Base-by-base conservation (phyloP, 2,888 invertebrate species). In the Suillia variegata region DNA sequence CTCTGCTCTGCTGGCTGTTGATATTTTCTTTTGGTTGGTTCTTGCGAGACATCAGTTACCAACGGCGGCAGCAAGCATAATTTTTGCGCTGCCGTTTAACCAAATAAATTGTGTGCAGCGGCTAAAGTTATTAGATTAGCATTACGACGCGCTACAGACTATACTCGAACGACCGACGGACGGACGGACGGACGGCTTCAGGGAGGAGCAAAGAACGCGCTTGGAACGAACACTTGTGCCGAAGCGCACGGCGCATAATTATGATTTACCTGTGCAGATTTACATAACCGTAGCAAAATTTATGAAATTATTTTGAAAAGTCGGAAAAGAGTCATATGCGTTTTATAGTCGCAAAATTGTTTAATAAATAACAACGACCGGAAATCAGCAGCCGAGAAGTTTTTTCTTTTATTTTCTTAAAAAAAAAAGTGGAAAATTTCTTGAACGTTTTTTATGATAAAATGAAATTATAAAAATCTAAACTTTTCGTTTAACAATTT, bases 41-140 rank as follows among this genome's bases (percentile, higher is more conserved):
- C n/a, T n/a, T 67, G 70, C 62, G n/a, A 45, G 45, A 45, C 45
- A 45, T 45, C 45, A 17, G 45, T 45, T 45, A 20, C 45, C 18
- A n/a, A n/a, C n/a, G n/a, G n/a, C n/a, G n/a, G n/a, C n/a, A 18
- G 13, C 18, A 8, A 17, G 72, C 72, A 72, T 72, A 74, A 72
- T 74, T 74, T 72, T 65, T 70, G 66, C 69, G 69, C 74, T 66
- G 74, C 72, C 70, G 72, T 71, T 72, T 62, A 70, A 62, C 65
- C 69, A 74, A 74, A 72, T 74, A 72, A 72, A 74, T 72, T 74
- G 61, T n/a, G n/a, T 67, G 47, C 64, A 70, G 64, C 70, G 64
- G 69, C 71, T 68, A 67, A 73, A 74, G 73, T 73, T 75, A 73
- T 74, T 74, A 74, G 75, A 74, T 73, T 70, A 74, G 70, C 73